phyloP scores from a whole-genome alignment of 2,113 vertebrate genomes.

The Orientallactaga bullata region DNA sequence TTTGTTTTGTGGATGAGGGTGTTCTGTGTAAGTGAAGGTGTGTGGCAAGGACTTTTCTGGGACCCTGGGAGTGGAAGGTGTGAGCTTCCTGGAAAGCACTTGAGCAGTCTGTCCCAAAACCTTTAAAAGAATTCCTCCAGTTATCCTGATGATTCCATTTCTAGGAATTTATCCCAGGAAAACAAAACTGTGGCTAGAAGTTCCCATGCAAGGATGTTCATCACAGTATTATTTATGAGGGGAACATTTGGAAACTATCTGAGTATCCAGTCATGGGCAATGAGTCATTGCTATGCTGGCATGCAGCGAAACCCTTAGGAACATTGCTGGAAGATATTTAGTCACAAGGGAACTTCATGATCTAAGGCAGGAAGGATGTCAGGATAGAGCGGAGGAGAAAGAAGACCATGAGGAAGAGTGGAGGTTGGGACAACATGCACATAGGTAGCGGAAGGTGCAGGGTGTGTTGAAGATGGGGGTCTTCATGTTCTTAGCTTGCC shows the following conservation, averaged over 20 bases:
- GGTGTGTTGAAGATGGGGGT: accelerated
- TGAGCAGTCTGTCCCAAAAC: neutral
- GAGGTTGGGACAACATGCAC: no score
- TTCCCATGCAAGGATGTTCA: constrained; percentile 21
- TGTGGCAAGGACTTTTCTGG: neutral
- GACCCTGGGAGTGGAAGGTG: neutral
- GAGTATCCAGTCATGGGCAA: neutral
- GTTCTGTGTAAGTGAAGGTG: neutral
- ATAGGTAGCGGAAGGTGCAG: neutral
- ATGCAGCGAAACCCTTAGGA: neutral
- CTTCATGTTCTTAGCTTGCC: neutral
- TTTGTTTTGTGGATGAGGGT: neutral
- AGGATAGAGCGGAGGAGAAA: neutral
- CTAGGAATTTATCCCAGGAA: constrained; percentile 28
- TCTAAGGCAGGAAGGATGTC: neutral
- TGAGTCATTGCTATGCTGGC: neutral
- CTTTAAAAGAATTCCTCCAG: constrained; percentile 29
- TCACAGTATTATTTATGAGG: constrained; percentile 17
- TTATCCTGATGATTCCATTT: constrained; percentile 22
- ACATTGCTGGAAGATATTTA: neutral
- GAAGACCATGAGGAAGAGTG: no score
- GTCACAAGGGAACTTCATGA: neutral
- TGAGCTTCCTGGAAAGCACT: neutral
- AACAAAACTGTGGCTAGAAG: neutral
- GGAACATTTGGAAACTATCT: constrained; percentile 28